Base-by-base conservation (phyloP, 2,113 vertebrate species). In the Sapajus apella region DNA sequence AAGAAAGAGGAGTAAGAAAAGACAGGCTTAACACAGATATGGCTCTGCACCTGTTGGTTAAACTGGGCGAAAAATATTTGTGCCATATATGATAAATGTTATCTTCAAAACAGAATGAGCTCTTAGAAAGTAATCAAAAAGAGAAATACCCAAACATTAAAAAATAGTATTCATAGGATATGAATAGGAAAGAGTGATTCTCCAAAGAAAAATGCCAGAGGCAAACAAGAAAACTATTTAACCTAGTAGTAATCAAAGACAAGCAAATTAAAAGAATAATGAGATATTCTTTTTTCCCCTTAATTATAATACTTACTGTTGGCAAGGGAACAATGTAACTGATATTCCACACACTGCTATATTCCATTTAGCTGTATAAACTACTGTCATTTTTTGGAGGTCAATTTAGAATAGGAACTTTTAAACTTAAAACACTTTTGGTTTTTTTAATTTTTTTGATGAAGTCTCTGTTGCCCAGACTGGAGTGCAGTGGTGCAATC, bases 11-110 rank as follows among this genome's bases (percentile, higher is more conserved):
- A 20, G 6, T 10, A 27, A 70, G 10, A 32, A 27, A 47, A 35
- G 40, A 1, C 6, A 3, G 3, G 47, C 9, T 12, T 6, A 12
- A 14, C 4, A 4, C 7, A 40, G 6, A 61, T 1, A 0, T 6
- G 25, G 35, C 16, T 47, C 37, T 55, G 16, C 6, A 13, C 40
- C 4, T 9, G 5, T 5, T 4, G 4, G 23, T 66, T 32, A n/a
- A 32, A 40, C 5, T 68, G 20, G 30, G 1, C 4, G 8, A 70
- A 25, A 72, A 43, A 10, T 1, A 8, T 12, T 27, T 3, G 17
- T 11, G 3, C 23, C 37, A 6, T 7, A 43, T 32, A 7, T 9
- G 25, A 73, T 4, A 21, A n/a, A 25, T 2, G 8, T 8, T 30
- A 40, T 25, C 37, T 50, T 37, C 25, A 8, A 3, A 3, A 35